These are phyloP conservation scores for Melanotaenia pygmaea DNA, from an alignment of 2,797 vertebrate genomes.

Conservation along the genomic window DNA sequence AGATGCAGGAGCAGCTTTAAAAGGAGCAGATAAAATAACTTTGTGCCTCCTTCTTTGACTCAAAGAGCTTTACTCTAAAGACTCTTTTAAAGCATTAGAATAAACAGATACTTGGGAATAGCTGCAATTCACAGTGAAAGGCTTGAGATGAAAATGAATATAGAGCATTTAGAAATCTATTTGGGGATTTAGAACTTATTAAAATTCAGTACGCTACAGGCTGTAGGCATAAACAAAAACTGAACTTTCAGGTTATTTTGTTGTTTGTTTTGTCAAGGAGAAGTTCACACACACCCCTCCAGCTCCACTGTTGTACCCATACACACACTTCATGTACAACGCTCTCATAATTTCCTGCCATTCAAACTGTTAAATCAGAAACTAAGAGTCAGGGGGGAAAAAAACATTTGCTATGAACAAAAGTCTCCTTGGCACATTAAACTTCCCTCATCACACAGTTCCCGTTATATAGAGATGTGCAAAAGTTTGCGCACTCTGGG, in stretches of 20 bases:
- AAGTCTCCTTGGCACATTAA: constrained; percentile 42
- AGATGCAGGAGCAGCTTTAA: constrained; percentile 22
- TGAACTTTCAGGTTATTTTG: constrained; percentile 42
- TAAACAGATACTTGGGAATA: constrained; percentile 38
- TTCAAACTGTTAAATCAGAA: constrained; percentile 25
- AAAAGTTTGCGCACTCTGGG: not conserved
- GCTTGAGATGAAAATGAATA: constrained; percentile 48
- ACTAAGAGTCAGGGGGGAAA: not conserved
- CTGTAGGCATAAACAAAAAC: constrained; percentile 72
- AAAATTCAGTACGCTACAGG: constrained; percentile 50
- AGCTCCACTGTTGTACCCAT: constrained; percentile 8
- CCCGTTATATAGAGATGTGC: not conserved
- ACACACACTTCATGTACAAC: not conserved
- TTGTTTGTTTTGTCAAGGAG: constrained; percentile 64
- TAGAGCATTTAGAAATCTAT: constrained; percentile 55
- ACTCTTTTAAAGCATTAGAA: constrained; percentile 22
- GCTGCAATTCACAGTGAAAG: constrained; percentile 33
- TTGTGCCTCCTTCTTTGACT: constrained; percentile 8
- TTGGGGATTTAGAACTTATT: constrained; percentile 52
- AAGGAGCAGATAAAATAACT: constrained; percentile 23
- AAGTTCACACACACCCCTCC: constrained; percentile 38
- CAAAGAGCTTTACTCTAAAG: constrained; percentile 18
- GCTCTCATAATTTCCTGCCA: constrained; percentile 50
- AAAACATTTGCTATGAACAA: constrained; percentile 28
- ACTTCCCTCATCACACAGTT: constrained; percentile 15